Conservation (phyloP, 2,888 invertebrate species). For the Heliconius ethilla region DNA sequence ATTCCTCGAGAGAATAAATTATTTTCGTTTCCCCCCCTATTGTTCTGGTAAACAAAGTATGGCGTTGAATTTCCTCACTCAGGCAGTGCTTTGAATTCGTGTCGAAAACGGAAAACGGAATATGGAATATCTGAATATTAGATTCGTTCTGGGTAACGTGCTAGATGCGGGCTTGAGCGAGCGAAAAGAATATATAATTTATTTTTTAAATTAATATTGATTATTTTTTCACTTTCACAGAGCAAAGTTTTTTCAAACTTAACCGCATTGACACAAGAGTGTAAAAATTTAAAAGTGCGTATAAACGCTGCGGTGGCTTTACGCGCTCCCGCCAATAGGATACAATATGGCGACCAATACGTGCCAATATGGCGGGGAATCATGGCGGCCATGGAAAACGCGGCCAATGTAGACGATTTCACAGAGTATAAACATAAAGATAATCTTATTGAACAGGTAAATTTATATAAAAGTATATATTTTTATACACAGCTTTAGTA, state of each 20-base stretch:
- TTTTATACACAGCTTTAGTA: not conserved
- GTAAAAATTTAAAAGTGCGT: conserved; percentile 93
- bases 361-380: conserved; percentile 86
- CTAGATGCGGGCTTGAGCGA: too few relatives aligned
- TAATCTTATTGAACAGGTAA: conserved; percentile 90
- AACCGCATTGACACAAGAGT: conserved; percentile 85
- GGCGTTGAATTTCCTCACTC: not conserved
- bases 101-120: too few relatives aligned
- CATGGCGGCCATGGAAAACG: conserved; percentile 88
- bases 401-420: conserved; percentile 89
- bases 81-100: too few relatives aligned
- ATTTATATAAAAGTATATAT: too few relatives aligned
- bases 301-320: conserved; percentile 92
- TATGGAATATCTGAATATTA: too few relatives aligned
- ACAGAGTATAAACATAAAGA: conserved; percentile 93
- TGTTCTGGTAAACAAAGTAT: not conserved
- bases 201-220: not conserved
- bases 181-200: too few relatives aligned
- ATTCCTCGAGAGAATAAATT: not conserved
- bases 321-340: conserved; percentile 82
- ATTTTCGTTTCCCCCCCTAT: not conserved
- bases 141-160: too few relatives aligned
- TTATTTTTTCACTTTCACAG: conserved; percentile 62
- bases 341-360: conserved; percentile 84
- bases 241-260: conserved; percentile 84